Evolutionary conservation across 2,797 vertebrate species (phyloP).

Genomic region (Echiichthys vipera): DNA sequence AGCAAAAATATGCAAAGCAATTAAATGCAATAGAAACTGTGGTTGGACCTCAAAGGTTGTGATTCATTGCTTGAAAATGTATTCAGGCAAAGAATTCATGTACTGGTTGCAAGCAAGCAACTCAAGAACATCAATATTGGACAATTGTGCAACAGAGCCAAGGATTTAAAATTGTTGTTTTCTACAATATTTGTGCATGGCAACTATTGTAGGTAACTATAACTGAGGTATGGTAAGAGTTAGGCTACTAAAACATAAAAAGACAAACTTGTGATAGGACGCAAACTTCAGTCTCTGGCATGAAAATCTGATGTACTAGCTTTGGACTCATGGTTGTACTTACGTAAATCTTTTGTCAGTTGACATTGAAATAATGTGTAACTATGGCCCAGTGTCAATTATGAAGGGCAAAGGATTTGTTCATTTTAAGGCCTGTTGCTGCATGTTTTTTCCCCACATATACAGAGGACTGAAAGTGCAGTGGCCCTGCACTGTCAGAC

Average conservation of each 20-base stretch:
- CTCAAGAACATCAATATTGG: constrained; percentile 1
- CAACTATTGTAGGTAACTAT: constrained; percentile 13
- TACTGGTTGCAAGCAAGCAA: background rate
- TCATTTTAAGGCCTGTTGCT: constrained; percentile 31
- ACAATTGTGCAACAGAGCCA: constrained; percentile 41
- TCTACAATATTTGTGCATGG: constrained; percentile 1
- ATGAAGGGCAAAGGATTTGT: background rate
- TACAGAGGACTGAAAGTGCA: constrained; percentile 21
- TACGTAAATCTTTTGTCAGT: constrained; percentile 3
- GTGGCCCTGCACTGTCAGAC: constrained; percentile 24
- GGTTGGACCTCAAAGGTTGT: constrained; percentile 3
- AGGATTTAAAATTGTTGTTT: constrained; percentile 38
- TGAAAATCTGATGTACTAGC: background rate
- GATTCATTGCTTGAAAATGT: constrained; percentile 6
- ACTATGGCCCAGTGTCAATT: background rate
- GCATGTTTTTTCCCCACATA: constrained; percentile 27
- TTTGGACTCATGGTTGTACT: background rate
- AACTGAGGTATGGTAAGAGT: background rate
- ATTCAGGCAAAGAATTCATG: constrained; percentile 18
- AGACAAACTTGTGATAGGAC: background rate
- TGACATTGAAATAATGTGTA: background rate
- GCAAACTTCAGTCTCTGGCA: background rate
- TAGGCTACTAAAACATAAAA: background rate
- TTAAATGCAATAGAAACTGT: constrained; percentile 54
- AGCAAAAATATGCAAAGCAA: constrained; percentile 61